Percentiles rank a stretch among this genome's conserved stretches.
Conservation (phyloP, 2,797 vertebrate species). For the Knipowitschia caucasica region DNA sequence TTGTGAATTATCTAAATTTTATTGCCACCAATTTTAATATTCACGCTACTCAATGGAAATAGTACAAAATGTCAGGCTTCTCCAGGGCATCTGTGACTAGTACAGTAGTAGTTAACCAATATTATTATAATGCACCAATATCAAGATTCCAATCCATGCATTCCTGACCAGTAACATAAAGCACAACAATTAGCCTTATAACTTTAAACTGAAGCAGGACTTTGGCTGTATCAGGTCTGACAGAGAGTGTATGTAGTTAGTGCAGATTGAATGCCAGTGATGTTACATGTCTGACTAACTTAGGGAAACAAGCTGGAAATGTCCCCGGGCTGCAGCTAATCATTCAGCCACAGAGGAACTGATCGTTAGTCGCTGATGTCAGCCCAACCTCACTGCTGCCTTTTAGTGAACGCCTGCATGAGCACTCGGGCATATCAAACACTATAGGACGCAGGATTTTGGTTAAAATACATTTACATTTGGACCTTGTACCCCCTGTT, state of each 20-base stretch:
- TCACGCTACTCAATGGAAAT: too few relatives aligned
- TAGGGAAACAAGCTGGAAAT: constrained; percentile 74
- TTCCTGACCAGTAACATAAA: not conserved
- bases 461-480: not conserved
- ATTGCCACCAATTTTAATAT: too few relatives aligned
- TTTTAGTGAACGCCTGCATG: constrained; percentile 23
- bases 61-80: too few relatives aligned
- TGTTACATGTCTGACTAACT: constrained; percentile 70
- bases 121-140: too few relatives aligned
- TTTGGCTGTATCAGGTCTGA: constrained; percentile 11
- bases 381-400: constrained; percentile 65
- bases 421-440: constrained; percentile 8
- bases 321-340: constrained; percentile 72
- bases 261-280: constrained; percentile 52
- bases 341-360: constrained; percentile 68
- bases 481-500: too few relatives aligned
- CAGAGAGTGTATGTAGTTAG: constrained; percentile 35
- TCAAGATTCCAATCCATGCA: not conserved
- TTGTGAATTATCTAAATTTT: too few relatives aligned
- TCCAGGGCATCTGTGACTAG: too few relatives aligned
- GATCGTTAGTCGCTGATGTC: constrained; percentile 74
- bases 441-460: not conserved
- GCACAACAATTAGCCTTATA: not conserved
- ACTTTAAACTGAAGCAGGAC: not conserved
- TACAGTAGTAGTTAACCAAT: too few relatives aligned